Base-by-base conservation (phyloP, 2,888 invertebrate genomes). In the Iphiclides podalirius region DNA sequence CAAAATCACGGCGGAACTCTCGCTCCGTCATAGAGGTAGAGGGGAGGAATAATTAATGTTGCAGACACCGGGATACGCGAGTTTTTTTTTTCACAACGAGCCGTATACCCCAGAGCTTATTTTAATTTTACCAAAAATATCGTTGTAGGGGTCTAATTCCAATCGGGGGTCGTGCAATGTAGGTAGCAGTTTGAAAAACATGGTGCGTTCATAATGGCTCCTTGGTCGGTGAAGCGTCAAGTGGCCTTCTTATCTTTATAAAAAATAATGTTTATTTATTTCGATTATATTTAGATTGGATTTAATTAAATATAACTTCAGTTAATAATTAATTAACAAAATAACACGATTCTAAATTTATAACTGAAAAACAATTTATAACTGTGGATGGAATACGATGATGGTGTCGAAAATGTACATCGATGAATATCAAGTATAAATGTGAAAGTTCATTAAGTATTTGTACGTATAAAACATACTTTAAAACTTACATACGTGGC, bases 131-230 rank as follows among this genome's bases (percentile, higher is more conserved):
- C 64, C 69, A 66, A 72, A 75, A 75, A 77, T 70, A 72, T 74
- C 72, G 73, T 78, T 75, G 79, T 77, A 75, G 69, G 67, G 73
- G 74, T 78, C 83, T 84, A 82, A 82, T 84, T 83, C 79, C 73
- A 74, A 78, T 74, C 72, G 63, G 66, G 59, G 71, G 70, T 12
- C 70, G 75, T 71, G 75, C 74, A 79, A 71, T 75, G 73, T 75
- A 71, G 68, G 65, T 75, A 76, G 80, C 81, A 78, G 76, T 87
- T 87, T 82, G 80, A 83, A 86, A 87, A 87, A 87, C 80, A 75
- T 86, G 86, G 85, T 77, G 84, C 84, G 65, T 69, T 70, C 81
- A 75, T 84, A 85, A 85, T 83, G 84, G 80, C 78, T 75, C 77
- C 83, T 83, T 83, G 83, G 84, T 84, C 84, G 81, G 75, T 73